Conservation (phyloP, 2,113 vertebrate species). For the Microcebus jonahi region DNA sequence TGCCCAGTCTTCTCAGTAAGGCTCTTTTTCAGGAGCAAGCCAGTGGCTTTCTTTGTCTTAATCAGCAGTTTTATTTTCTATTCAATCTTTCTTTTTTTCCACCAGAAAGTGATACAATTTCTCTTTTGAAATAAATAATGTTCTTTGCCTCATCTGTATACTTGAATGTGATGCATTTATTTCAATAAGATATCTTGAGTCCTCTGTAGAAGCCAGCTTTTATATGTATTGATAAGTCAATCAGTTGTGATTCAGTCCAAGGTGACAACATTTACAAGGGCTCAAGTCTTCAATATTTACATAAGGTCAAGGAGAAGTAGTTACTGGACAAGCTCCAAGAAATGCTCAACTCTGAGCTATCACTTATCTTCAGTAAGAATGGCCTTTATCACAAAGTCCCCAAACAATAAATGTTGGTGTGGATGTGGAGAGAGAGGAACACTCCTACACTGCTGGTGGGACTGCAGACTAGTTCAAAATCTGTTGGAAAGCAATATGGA, state of each 20-base stretch:
- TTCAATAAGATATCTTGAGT: not conserved
- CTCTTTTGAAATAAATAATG: not conserved
- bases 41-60: not conserved
- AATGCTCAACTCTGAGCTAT: not conserved
- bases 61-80: conserved; percentile 22
- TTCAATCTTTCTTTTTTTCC: not conserved
- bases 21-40: not conserved
- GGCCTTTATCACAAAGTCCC: no score
- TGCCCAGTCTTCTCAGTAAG: not conserved
- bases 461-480: no score
- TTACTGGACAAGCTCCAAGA: not conserved
- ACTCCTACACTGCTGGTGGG: no score
- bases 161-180: not conserved
- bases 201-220: not conserved
- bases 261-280: not conserved
- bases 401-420: no score
- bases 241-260: not conserved
- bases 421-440: no score
- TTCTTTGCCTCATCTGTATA: not conserved
- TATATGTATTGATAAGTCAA: not conserved
- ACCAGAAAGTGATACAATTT: not conserved
- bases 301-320: not conserved
- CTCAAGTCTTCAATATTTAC: not conserved
- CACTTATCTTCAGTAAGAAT: no score
- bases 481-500: no score